A percentile compares a stretch with the other conserved stretches of the same genome.
phyloP scores from a whole-genome alignment of 2,113 vertebrate genomes.

The Centropristis striata region DNA sequence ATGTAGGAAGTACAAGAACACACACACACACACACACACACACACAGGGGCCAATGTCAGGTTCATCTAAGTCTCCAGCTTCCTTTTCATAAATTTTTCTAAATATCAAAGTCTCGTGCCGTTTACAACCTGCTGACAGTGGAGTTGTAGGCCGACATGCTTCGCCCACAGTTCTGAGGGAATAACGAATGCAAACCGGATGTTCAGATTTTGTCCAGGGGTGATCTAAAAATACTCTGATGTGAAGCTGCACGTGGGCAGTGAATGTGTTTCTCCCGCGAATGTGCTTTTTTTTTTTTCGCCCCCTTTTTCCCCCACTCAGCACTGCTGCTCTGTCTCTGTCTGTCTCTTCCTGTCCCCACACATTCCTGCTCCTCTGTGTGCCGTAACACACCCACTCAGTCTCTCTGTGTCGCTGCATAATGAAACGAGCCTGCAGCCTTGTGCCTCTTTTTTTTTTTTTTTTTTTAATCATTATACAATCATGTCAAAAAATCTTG shows the following conservation, averaged over 20 bases:
- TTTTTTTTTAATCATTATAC: neutral
- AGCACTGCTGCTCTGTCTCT: conserved; percentile 46
- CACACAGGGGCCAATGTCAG: neutral
- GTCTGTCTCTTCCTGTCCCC: conserved; percentile 67
- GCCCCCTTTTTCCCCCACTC: conserved; percentile 25
- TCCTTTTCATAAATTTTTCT: neutral
- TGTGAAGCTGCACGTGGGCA: conserved; percentile 17
- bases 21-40: neutral
- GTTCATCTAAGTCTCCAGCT: neutral
- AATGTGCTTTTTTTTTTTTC: conserved; percentile 8
- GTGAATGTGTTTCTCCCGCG: conserved; percentile 25
- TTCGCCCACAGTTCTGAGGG: neutral
- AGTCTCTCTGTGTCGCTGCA: conserved; percentile 42
- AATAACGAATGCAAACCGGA: conserved; percentile 1
- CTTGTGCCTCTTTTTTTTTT: neutral
- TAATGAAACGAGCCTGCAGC: conserved; percentile 32
- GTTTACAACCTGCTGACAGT: conserved; percentile 21
- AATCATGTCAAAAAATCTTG: neutral
- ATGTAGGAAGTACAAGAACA: too few relatives aligned
- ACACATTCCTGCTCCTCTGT: conserved; percentile 72
- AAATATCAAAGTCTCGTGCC: neutral
- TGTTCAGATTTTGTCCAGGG: conserved; percentile 28
- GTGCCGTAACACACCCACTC: conserved; percentile 57
- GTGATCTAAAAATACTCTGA: conserved; percentile 45
- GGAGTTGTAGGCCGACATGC: neutral